phyloP scores from a whole-genome alignment of 2,113 vertebrate species.

The Falcunculus frontatus region DNA sequence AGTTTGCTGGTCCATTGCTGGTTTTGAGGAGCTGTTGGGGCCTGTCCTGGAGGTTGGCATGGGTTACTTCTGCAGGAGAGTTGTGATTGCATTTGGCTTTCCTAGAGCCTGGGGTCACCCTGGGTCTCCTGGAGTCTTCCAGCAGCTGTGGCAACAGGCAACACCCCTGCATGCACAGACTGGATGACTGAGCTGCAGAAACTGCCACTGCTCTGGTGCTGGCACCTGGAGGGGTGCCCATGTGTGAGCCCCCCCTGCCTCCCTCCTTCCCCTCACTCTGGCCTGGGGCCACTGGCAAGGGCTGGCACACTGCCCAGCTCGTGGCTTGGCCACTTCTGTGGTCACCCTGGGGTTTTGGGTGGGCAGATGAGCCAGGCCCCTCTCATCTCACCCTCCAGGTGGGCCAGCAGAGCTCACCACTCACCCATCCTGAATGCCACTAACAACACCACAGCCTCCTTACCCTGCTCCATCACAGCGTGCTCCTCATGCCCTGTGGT shows the following conservation, averaged over 20 bases:
- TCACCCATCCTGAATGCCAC: background rate
- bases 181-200: accelerated
- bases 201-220: background rate
- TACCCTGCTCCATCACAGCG: background rate
- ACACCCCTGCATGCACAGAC: background rate
- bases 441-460: background rate
- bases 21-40: background rate
- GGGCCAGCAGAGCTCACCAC: background rate
- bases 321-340: background rate
- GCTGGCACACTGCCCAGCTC: background rate
- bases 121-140: background rate
- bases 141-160: background rate
- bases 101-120: background rate
- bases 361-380: background rate
- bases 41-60: background rate
- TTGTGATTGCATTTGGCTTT: background rate
- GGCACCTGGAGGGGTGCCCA: background rate
- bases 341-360: background rate
- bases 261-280: background rate
- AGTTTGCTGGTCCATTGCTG: background rate
- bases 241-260: background rate
- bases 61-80: background rate
- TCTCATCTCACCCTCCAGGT: background rate
- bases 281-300: background rate
- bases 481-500: background rate